Conservation (phyloP, 1,140 invertebrate species). For the Drosophila obscura region DNA sequence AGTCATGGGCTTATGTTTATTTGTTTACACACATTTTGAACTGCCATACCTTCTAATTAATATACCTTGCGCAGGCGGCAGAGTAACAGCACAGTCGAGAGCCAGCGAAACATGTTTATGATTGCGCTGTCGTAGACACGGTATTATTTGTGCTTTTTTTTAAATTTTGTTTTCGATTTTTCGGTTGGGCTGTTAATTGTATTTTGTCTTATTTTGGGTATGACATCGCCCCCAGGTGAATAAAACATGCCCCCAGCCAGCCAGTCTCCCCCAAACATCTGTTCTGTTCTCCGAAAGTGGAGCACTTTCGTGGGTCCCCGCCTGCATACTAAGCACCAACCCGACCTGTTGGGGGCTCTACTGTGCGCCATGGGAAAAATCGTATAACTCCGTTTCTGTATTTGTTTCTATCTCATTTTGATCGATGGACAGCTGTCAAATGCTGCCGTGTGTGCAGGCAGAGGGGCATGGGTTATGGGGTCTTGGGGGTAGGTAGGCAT, state of each 20-base stretch:
- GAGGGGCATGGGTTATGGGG: no score
- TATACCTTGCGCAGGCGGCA: slow-evolving; percentile 2
- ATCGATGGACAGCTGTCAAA: slow-evolving; percentile 48
- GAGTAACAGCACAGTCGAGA: background rate
- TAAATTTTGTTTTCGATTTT: slow-evolving; percentile 3
- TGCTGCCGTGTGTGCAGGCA: slow-evolving; percentile 14
- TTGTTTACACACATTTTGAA: no score
- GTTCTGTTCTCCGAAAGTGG: slow-evolving; percentile 39
- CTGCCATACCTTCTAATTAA: no score
- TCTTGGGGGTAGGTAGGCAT: no score
- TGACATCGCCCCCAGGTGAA: slow-evolving; percentile 44
- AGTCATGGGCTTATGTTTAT: no score
- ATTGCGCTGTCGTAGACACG: slow-evolving; percentile 27
- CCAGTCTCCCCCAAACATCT: background rate
- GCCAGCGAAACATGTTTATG: slow-evolving; percentile 44
- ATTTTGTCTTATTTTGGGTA: slow-evolving; percentile 46
- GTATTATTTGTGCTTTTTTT: slow-evolving; percentile 17
- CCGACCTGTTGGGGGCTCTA: slow-evolving; percentile 9
- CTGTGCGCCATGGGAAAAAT: slow-evolving; percentile 30
- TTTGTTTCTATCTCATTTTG: slow-evolving; percentile 13
- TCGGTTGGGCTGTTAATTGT: slow-evolving; percentile 35
- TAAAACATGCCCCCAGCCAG: slow-evolving; percentile 26
- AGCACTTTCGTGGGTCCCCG: slow-evolving; percentile 51
- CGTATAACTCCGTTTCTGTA: slow-evolving; percentile 26
- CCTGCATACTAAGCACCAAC: slow-evolving; percentile 42